Evolutionary conservation across 2,797 vertebrate species (phyloP).

Genomic region (Hapalemur alaotrensis): DNA sequence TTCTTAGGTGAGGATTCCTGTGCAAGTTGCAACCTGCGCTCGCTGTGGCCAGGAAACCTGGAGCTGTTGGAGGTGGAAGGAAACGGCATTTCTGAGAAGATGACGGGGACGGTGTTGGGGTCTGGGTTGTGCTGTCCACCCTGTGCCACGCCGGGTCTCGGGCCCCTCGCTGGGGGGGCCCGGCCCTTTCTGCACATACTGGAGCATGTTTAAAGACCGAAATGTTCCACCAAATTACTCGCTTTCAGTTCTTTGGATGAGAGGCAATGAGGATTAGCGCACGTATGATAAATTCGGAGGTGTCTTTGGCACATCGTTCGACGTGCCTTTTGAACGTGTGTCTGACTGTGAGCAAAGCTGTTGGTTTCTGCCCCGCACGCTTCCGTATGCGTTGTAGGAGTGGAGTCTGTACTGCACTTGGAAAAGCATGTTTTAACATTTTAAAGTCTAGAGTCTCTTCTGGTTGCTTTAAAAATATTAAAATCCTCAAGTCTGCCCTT

Average conservation of each 20-base stretch:
- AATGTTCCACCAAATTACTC: neutral
- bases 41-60: neutral
- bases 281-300: neutral
- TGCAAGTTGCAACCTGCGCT: neutral
- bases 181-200: neutral
- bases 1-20: neutral
- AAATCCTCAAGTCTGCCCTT: neutral
- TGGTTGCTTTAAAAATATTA: neutral
- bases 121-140: neutral
- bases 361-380: neutral
- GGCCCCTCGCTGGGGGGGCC: neutral
- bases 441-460: neutral
- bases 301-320: neutral
- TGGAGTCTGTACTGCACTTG: neutral
- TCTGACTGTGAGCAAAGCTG: neutral
- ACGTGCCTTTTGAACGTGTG: neutral
- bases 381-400: neutral
- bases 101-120: neutral
- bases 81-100: neutral
- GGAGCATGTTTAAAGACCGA: neutral
- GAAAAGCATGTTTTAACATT: neutral
- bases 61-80: neutral
- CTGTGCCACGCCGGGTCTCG: fast-evolving
- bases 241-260: neutral
- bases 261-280: neutral